Percentiles rank a stretch among this genome's conserved stretches.
Evolutionary conservation across 2,113 vertebrate species (phyloP).

Genomic region (Lota lota): DNA sequence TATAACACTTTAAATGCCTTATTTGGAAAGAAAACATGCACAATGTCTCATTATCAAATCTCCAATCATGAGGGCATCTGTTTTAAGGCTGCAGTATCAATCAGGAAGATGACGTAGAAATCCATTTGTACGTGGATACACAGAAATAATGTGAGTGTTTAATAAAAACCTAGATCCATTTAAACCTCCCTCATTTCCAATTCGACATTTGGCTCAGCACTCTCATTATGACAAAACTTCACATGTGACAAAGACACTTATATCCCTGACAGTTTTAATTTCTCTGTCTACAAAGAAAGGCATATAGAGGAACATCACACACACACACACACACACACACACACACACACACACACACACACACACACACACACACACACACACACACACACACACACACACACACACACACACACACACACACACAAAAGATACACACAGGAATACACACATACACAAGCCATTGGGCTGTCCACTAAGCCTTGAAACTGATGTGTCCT

Average conservation of each 20-base stretch:
- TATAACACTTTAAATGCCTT: too few species aligned
- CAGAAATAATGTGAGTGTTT: background rate
- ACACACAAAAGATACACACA: background rate
- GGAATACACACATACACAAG: background rate
- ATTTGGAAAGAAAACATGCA: too few species aligned
- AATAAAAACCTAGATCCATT: background rate
- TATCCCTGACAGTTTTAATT: background rate
- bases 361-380: background rate
- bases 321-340: background rate
- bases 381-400: conserved; percentile 1
- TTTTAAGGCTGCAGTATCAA: background rate
- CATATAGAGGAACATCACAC: background rate
- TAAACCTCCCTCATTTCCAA: background rate
- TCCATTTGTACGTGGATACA: background rate
- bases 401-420: background rate
- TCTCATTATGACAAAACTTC: background rate
- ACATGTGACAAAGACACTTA: background rate
- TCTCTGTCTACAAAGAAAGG: background rate
- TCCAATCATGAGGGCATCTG: too few species aligned
- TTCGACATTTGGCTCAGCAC: background rate
- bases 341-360: background rate
- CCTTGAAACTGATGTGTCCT: background rate
- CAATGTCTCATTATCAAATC: too few species aligned
- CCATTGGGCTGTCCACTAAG: background rate
- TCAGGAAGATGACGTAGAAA: background rate